Evolutionary conservation across 2,113 vertebrate species (phyloP).

Genomic region (Tenebrosternarchus preto): DNA sequence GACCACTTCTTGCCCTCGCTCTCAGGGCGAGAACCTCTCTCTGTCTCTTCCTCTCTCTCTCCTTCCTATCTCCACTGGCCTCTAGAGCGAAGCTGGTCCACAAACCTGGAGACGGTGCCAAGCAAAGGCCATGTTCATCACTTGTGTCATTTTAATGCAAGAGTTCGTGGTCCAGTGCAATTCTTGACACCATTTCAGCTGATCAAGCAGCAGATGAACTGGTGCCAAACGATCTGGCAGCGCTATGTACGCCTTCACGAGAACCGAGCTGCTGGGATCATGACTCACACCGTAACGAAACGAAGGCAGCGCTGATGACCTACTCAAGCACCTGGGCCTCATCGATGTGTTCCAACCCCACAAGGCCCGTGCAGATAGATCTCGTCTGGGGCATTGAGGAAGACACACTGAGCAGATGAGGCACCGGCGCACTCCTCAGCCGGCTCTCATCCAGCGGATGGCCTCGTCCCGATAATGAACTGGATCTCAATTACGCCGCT

Average conservation of each 20-base stretch:
- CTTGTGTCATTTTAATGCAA: neutral
- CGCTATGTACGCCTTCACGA: neutral
- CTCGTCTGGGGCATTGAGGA: slow-evolving; percentile 36
- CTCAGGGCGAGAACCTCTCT: neutral
- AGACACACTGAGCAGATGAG: slow-evolving; percentile 48
- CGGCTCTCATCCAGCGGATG: slow-evolving; percentile 48
- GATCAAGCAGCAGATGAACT: neutral
- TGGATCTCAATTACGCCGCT: slow-evolving; percentile 56
- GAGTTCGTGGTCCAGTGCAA: neutral
- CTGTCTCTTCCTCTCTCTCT: too few relatives aligned
- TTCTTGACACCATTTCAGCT: neutral
- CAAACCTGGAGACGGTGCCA: slow-evolving; percentile 18
- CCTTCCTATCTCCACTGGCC: neutral
- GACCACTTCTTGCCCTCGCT: slow-evolving; percentile 17
- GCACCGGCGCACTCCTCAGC: slow-evolving; percentile 43
- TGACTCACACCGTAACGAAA: slow-evolving; percentile 28
- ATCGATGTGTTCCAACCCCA: neutral
- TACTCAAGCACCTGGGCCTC: slow-evolving; percentile 24
- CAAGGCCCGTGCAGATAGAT: slow-evolving; percentile 42
- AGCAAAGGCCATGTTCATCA: neutral
- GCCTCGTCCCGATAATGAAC: slow-evolving; percentile 53
- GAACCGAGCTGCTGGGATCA: slow-evolving; percentile 26
- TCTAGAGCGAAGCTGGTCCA: neutral
- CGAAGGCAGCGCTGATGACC: slow-evolving; percentile 12
- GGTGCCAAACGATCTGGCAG: too few relatives aligned